Evolutionary conservation across 2,888 invertebrate species (phyloP).

Genomic region (Uropetala carovei): DNA sequence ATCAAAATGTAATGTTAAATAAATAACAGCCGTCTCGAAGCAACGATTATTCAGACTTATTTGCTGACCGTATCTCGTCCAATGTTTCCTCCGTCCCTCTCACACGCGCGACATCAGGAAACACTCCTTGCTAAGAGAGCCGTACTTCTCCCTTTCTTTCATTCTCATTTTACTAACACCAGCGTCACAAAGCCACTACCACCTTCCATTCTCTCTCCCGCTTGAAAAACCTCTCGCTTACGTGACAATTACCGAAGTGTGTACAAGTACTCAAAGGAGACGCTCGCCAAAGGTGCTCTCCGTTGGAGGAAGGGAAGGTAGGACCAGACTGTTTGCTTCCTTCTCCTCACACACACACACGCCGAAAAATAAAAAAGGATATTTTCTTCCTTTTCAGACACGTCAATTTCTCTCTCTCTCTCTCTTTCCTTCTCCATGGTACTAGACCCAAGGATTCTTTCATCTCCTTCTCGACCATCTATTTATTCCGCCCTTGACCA

Average conservation of each 20-base stretch:
- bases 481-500: neutral
- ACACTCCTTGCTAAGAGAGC: neutral
- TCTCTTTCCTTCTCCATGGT: too few relatives aligned
- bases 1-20: neutral
- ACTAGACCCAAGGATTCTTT: too few relatives aligned
- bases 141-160: neutral
- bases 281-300: neutral
- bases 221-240: constrained; percentile 16
- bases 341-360: neutral
- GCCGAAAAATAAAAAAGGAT: neutral
- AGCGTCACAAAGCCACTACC: constrained; percentile 45
- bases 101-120: constrained; percentile 38
- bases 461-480: too few relatives aligned
- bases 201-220: neutral
- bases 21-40: neutral
- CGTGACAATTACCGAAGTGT: constrained; percentile 44
- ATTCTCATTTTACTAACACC: neutral
- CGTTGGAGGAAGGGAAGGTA: neutral
- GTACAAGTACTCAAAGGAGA: constrained; percentile 30
- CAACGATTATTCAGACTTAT: neutral
- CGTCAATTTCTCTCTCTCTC: neutral
- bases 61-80: constrained; percentile 48
- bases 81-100: constrained; percentile 17
- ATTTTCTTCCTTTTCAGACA: neutral
- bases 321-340: neutral